Base-by-base conservation (phyloP, 1,140 invertebrate genomes). In the Brachionus paranguensis region DNA sequence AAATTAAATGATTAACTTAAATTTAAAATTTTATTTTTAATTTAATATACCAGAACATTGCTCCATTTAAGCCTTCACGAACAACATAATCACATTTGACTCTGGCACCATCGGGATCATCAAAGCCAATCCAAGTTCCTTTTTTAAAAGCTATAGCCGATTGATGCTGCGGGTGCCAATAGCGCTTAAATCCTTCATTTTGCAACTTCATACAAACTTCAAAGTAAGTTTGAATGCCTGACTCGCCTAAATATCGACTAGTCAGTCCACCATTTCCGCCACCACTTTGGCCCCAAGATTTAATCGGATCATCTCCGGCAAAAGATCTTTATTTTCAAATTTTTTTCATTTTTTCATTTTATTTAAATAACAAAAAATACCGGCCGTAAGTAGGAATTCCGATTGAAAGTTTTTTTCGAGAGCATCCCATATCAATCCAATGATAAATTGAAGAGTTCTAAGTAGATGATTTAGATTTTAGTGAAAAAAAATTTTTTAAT, bases 61-160 rank as follows among this genome's bases (percentile, higher is more conserved):
- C 83, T 14, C 83, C 83, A 65, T 27, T 64, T 4, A 84, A 65
- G 12, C 83, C 47, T 33, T 84, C 50, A 4, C 41, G 14, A 2
- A 65, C 41, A 45, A 84, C 83, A 84, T 84, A 84, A 27, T 76
- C 45, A 45, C 83, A 84, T 84, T 84, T 84, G n/a, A 84, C 55
- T 41, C 68, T 55, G n/a, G 60, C 83, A 20, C 47, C 60, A 64
- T 84, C 70, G 5, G 83, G 70, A 78, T 84, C 83, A 47, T 84
- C 83, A 45, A 68, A 84, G 0, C 83, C 83, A n/a, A 84, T 84
- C 83, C 65, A 84, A 20, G 70, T 74, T 14, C 70, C 68, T 37
- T 74, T 55, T 78, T 84, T 84, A 65, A 74, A 84, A 55, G 65
- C 65, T 53, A 84, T 84, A 3, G 83, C 24, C 12, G 45, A 53